Evolutionary conservation across 2,113 vertebrate species (phyloP).

Genomic region (Cyprinodon variegatus): DNA sequence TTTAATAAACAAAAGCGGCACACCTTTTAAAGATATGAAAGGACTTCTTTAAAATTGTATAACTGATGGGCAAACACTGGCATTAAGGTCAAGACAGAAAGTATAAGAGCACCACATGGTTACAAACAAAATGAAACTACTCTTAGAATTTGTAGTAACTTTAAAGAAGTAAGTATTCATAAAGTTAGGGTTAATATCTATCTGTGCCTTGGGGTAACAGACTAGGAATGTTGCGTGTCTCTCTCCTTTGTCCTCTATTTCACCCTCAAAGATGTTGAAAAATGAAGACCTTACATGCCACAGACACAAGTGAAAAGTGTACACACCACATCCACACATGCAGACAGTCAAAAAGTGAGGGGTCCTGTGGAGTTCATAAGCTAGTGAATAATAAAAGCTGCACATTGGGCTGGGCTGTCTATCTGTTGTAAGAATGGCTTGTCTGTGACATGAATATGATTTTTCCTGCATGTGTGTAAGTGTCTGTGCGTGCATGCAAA

Average conservation of each 20-base stretch:
- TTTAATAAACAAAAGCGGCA: no score
- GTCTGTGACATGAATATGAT: constrained; percentile 70
- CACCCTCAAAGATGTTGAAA: constrained; percentile 68
- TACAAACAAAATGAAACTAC: neutral
- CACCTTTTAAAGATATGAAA: no score
- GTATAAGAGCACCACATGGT: neutral
- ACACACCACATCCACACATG: constrained; percentile 26
- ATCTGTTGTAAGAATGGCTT: constrained; percentile 60
- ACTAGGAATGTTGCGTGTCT: constrained; percentile 48
- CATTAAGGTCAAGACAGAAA: no score
- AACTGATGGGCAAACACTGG: no score
- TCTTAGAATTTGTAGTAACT: neutral
- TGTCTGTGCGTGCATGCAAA: constrained; percentile 42
- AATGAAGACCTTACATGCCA: constrained; percentile 72
- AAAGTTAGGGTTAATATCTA: neutral
- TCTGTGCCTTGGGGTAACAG: constrained; percentile 37
- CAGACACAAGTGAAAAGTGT: constrained; percentile 36
- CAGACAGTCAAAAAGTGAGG: constrained; percentile 74
- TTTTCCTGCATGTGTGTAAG: constrained; percentile 36
- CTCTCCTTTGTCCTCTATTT: constrained; percentile 71
- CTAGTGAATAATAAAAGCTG: constrained; percentile 78
- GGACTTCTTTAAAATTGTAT: no score
- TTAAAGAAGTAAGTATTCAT: neutral
- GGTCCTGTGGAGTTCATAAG: constrained; percentile 75
- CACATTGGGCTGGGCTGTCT: constrained; percentile 47